Base-by-base conservation (phyloP, 2,888 invertebrate genomes). In the Netelia fuscicornis region DNA sequence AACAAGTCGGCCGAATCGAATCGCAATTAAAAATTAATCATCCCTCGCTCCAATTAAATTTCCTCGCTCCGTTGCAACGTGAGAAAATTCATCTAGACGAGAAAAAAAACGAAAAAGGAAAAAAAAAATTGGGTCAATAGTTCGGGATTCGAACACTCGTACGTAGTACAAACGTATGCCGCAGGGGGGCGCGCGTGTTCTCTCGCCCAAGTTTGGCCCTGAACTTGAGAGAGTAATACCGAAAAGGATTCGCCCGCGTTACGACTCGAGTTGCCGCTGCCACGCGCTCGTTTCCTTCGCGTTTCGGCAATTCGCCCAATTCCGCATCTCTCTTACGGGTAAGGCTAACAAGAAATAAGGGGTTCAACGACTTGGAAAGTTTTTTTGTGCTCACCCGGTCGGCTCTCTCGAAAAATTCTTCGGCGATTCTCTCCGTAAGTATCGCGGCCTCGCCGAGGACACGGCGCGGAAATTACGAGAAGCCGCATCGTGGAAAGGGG, bases 311-410 rank as follows among this genome's bases (percentile, higher is more conserved):
- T 81, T 48, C 70, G 52, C 67, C 64, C 48, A 74, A 68, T 76
- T 37, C 6, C 25, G 83, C 83, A 78, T 87, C 62, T 86, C 88
- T 84, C 74, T 25, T 68, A 65, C 62, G 37, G 6, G 60, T 70
- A 42, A 52, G 20, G 20, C 54, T 68, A 20, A 20, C 42, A n/a
- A 68, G 25, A 48, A 56, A 44, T 65, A 65, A 84, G 87, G 91
- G 87, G 91, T 91, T 91, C 91, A 91, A 91, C 86, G 91, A 86
- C 92, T 92, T 91, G 86, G 92, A 91, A 92, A 92, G 92, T 92
- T 92, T 86, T 20, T 20, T 80, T 72, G 60, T 84, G 88, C 88
- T 87, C 74, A 86, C 85, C 88, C 88, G 84, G 87, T 72, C 81
- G 75, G 67, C 90, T 91, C 91, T 90, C 91, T 37, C 37, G 37